Percentiles rank a stretch among this genome's conserved stretches.
These are phyloP conservation scores for Lasioglossum villosulum DNA, from an alignment of 2,888 invertebrate genomes.

Conservation along the genomic window DNA sequence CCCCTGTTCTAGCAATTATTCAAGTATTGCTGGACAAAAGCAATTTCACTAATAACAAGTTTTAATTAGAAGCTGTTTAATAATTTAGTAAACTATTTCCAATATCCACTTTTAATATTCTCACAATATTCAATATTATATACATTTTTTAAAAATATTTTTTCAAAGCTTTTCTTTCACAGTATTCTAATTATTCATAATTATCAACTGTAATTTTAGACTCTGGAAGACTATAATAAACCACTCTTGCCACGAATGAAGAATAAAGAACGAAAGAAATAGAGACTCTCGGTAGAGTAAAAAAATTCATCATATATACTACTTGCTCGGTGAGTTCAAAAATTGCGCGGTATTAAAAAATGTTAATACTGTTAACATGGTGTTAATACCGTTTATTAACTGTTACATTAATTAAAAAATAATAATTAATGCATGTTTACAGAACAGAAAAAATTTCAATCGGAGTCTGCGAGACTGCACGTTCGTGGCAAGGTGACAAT, in stretches of 20 bases:
- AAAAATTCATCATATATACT: neutral
- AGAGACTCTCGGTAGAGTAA: neutral
- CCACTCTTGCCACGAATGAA: neutral
- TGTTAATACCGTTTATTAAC: too few relatives aligned
- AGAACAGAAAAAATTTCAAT: too few relatives aligned
- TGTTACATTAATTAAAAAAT: too few relatives aligned
- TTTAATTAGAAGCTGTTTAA: neutral
- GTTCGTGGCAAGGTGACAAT: neutral
- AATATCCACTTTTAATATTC: neutral
- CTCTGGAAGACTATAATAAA: neutral
- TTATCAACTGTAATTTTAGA: neutral
- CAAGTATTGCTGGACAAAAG: neutral
- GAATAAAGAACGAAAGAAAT: neutral
- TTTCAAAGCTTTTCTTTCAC: too few relatives aligned
- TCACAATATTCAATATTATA: too few relatives aligned
- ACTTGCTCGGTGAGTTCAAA: too few relatives aligned
- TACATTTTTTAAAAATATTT: too few relatives aligned
- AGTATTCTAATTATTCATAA: neutral
- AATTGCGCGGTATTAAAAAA: neutral
- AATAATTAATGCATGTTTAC: too few relatives aligned
- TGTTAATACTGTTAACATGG: too few relatives aligned
- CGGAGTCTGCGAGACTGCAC: too few relatives aligned
- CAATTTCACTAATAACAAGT: neutral
- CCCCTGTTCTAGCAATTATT: neutral
- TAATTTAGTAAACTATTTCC: neutral